Base-by-base conservation (phyloP, 2,113 vertebrate genomes). In the Apteryx mantelli region DNA sequence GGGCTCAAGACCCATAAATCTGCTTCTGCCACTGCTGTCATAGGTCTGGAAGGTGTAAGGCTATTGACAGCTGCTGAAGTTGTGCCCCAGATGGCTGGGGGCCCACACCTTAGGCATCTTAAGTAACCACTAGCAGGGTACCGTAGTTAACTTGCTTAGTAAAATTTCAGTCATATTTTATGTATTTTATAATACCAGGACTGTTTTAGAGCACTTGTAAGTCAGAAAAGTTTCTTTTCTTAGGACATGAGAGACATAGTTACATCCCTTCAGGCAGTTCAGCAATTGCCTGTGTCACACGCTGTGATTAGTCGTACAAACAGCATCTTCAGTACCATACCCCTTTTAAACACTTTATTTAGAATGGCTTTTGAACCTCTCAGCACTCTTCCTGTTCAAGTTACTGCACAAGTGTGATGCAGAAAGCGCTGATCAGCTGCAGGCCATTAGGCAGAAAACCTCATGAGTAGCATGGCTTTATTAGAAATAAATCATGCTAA, bases 401-500 rank as follows among this genome's bases (percentile, higher is more conserved):
- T 86, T 20, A 15, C 56, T 82, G 78, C 87, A 76, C 93, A 87
- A 38, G 15, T 21, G 32, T 53, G 91, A 94, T 88, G 78, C 70
- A 88, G 75, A 95, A 89, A 96, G 75, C 58, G 87, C 52, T 10
- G 22, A 73, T 60, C 58, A 60, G 38, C 82, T 73, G 52, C 71
- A 91, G 76, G 84, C 48, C 63, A 1, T 56, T 30, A 78, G 36
- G 77, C 88, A 85, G 81, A 95, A 18, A 82, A 84, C 73, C 40
- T 50, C 69, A 88, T 65, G 81, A 95, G 61, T 44, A 86, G 75
- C 55, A 95, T 96, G 55, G 89, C 96, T 96, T 97, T 97, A 97
- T 66, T 97, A 84, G 91, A 73, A 94, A 97, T 78, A 95, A 96
- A 97, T 96, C 94, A 93, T 84, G 73, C 53, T 74, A 77, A 60